Evolutionary conservation across 2,113 vertebrate genomes (phyloP).

Genomic region (Ariopsis seemanni): DNA sequence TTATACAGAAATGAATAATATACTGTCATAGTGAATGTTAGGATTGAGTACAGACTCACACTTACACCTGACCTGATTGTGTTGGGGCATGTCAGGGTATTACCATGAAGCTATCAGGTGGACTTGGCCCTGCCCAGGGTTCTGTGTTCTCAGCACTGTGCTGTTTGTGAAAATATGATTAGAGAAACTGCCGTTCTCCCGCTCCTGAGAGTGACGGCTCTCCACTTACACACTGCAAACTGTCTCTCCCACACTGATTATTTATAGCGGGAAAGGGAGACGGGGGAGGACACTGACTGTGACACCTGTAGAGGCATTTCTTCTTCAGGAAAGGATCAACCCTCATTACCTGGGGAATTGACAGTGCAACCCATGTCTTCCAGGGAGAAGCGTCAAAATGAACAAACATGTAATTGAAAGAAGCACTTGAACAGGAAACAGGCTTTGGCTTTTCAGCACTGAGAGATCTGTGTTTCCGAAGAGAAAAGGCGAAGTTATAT

Average conservation of each 20-base stretch:
- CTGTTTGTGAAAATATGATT: slow-evolving; percentile 51
- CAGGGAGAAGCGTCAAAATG: slow-evolving; percentile 66
- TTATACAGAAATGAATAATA: slow-evolving; percentile 2
- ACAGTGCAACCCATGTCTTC: slow-evolving; percentile 65
- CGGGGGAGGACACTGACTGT: slow-evolving; percentile 59
- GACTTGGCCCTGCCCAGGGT: slow-evolving; percentile 34
- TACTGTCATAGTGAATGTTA: slow-evolving; percentile 38
- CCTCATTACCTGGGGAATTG: slow-evolving; percentile 72
- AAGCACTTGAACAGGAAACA: slow-evolving; percentile 68
- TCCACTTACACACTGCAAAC: slow-evolving; percentile 32
- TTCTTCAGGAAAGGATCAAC: slow-evolving; percentile 68
- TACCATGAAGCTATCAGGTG: slow-evolving; percentile 32
- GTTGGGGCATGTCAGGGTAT: slow-evolving; percentile 33
- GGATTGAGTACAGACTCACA: slow-evolving; percentile 27
- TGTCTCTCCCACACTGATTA: slow-evolving; percentile 45
- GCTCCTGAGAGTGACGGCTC: slow-evolving; percentile 13
- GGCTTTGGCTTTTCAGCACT: slow-evolving; percentile 59
- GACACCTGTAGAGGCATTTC: slow-evolving; percentile 68
- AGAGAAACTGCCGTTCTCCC: slow-evolving; percentile 38
- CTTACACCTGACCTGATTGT: slow-evolving; percentile 28
- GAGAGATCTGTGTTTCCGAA: slow-evolving; percentile 63
- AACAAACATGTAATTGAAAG: slow-evolving; percentile 73
- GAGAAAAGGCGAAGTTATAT: slow-evolving; percentile 59
- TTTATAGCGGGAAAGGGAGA: slow-evolving; percentile 61
- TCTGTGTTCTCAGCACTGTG: slow-evolving; percentile 15